Evolutionary conservation across 2,888 invertebrate genomes (phyloP).

Genomic region (Trissolcus brochymenae): DNA sequence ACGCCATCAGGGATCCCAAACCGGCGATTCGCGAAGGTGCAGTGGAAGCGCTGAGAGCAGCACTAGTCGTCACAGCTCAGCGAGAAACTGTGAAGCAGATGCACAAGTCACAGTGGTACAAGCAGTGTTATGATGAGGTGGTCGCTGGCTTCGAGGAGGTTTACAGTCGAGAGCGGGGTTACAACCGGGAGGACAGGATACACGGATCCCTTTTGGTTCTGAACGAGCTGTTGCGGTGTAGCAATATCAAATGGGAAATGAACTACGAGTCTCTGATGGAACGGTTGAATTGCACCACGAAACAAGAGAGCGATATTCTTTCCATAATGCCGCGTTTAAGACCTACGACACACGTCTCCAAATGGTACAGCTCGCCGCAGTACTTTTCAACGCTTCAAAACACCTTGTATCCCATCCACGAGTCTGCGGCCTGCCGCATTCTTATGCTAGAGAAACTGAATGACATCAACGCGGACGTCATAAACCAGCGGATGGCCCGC

Average conservation of each 20-base stretch:
- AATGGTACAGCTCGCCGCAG: slow-evolving; percentile 69
- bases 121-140: slow-evolving; percentile 94
- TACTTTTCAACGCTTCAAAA: slow-evolving; percentile 65
- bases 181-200: slow-evolving; percentile 90
- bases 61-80: slow-evolving; percentile 95
- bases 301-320: slow-evolving; percentile 78
- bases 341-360: slow-evolving; percentile 79
- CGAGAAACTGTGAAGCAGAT: slow-evolving; percentile 96
- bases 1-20: slow-evolving; percentile 93
- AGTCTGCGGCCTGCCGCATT: slow-evolving; percentile 91
- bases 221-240: slow-evolving; percentile 94
- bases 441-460: slow-evolving; percentile 90
- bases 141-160: slow-evolving; percentile 86
- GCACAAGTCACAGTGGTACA: slow-evolving; percentile 93
- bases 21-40: slow-evolving; percentile 94
- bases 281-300: slow-evolving; percentile 76
- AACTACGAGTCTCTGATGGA: slow-evolving; percentile 86
- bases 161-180: slow-evolving; percentile 83
- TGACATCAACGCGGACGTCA: slow-evolving; percentile 86
- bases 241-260: slow-evolving; percentile 91
- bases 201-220: slow-evolving; percentile 95
- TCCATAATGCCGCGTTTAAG: slow-evolving; percentile 80
- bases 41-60: slow-evolving; percentile 95
- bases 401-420: slow-evolving; percentile 80
- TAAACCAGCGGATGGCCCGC: slow-evolving; percentile 86